Base-by-base conservation (phyloP, 64 coral and sea anemone genomes). In the Cladopsammia gracilis region DNA sequence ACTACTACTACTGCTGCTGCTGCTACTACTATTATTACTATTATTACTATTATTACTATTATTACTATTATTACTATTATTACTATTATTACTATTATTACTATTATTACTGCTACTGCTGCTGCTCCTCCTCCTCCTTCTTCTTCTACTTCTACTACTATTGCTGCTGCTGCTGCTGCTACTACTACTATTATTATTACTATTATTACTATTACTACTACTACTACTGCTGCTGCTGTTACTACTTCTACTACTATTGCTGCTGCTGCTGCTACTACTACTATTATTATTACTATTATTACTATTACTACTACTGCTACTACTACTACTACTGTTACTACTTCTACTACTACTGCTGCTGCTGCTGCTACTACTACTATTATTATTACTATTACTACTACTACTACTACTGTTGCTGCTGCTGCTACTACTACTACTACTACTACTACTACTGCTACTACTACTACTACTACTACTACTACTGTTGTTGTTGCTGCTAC, bases 361-460 rank as follows among this genome's bases (percentile, higher is more conserved):
- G n/a, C n/a, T n/a, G n/a, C n/a, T n/a, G n/a, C n/a, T n/a, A n/a
- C n/a, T n/a, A n/a, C n/a, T n/a, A n/a, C n/a, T n/a, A n/a, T n/a
- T n/a, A n/a, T n/a, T n/a, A n/a, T n/a, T n/a, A n/a, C 67, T 70
- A 70, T 16, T 70, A 70, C 67, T 70, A 22, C 67, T 70, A 70
- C 67, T 70, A 6, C 67, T 70, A 70, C 67, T 70, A 70, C 67
- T 70, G 16, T 16, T 70, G 25, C 67, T 70, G 16, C 67, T 70
- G 25, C 67, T 70, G 16, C 67, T 70, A 70, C 67, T 70, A 70
- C 67, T 19, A 70, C 67, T 70, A 22, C 67, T 70, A 70, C 67
- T 70, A 70, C 67, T 70, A 34, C 67, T 70, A 34, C 67, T 19
- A 34, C 67, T n/a, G n/a, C n/a, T n/a, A n/a, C n/a, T n/a, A n/a